These are phyloP conservation scores for Pristis pectinata DNA, from an alignment of 2,797 vertebrate species.

Conservation along the genomic window DNA sequence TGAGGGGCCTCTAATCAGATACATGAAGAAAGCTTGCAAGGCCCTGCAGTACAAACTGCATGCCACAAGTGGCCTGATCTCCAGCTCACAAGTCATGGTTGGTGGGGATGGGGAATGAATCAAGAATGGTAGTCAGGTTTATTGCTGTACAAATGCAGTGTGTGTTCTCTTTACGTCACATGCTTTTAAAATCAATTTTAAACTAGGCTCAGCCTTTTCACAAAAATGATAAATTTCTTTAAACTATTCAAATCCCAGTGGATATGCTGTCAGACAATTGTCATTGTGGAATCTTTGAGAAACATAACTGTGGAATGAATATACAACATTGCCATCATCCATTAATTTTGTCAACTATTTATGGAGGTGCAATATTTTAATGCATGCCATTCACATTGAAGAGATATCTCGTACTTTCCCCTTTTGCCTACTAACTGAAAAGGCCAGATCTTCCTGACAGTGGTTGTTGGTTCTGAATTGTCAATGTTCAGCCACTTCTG, in stretches of 20 bases:
- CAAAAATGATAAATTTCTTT: background rate
- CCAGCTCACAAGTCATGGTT: background rate
- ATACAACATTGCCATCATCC: slow-evolving; percentile 1
- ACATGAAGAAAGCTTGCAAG: background rate
- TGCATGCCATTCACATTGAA: background rate
- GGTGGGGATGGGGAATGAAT: background rate
- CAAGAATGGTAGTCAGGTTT: background rate
- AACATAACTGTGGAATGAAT: slow-evolving; percentile 3
- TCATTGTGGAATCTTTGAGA: background rate
- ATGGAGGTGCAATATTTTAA: background rate
- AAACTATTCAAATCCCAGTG: slow-evolving; percentile 27
- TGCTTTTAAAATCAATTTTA: background rate
- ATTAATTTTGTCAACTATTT: background rate
- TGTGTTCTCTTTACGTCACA: background rate
- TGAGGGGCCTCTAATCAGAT: background rate
- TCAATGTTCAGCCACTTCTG: too few species aligned
- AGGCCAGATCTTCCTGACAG: too few species aligned
- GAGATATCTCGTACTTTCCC: background rate
- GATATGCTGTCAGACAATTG: slow-evolving; percentile 27
- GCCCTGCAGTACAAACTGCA: background rate
- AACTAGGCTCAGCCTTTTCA: background rate
- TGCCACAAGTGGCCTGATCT: slow-evolving; percentile 27
- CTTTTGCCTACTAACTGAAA: background rate
- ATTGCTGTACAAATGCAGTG: background rate
- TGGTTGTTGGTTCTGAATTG: too few species aligned